Conservation (phyloP, 2,888 invertebrate genomes). For the Gastracanthus pulcherrimus region DNA sequence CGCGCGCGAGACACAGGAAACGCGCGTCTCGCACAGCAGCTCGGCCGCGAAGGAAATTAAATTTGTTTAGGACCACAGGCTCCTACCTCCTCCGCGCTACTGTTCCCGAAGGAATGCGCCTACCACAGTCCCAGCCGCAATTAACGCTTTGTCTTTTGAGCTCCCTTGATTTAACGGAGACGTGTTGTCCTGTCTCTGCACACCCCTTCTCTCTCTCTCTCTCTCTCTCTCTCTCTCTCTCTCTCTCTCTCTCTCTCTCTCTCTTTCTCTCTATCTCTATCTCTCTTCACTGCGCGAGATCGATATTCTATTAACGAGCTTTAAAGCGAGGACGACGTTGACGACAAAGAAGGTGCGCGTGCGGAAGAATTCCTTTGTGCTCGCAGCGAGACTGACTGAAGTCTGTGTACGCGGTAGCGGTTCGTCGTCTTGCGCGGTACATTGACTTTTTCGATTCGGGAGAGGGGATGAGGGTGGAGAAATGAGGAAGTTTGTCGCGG, state of each 20-base stretch:
- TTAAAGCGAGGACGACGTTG: slow-evolving; percentile 1
- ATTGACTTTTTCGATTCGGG: slow-evolving; percentile 44
- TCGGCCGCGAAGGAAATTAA: slow-evolving; percentile 43
- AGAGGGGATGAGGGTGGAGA: neutral
- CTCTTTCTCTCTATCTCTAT: neutral
- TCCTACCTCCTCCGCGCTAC: neutral
- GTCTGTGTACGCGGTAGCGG: neutral
- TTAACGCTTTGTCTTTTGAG: slow-evolving; percentile 46
- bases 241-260: neutral
- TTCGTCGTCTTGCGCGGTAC: slow-evolving; percentile 12
- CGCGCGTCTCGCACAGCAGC: neutral
- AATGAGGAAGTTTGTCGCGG: neutral
- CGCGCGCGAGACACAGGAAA: neutral
- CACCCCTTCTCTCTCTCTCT: no score
- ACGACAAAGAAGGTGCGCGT: slow-evolving; percentile 41
- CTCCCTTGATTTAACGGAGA: neutral
- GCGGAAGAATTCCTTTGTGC: slow-evolving; percentile 26
- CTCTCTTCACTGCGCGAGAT: neutral
- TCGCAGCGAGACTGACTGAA: no score
- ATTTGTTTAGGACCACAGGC: slow-evolving; percentile 42
- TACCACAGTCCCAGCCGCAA: slow-evolving; percentile 1
- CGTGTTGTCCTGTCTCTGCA: neutral
- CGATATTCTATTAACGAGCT: slow-evolving; percentile 57
- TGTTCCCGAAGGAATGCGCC: neutral
- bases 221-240: neutral